Conservation (phyloP, 1,140 invertebrate genomes). For the Olivierus martensii region DNA sequence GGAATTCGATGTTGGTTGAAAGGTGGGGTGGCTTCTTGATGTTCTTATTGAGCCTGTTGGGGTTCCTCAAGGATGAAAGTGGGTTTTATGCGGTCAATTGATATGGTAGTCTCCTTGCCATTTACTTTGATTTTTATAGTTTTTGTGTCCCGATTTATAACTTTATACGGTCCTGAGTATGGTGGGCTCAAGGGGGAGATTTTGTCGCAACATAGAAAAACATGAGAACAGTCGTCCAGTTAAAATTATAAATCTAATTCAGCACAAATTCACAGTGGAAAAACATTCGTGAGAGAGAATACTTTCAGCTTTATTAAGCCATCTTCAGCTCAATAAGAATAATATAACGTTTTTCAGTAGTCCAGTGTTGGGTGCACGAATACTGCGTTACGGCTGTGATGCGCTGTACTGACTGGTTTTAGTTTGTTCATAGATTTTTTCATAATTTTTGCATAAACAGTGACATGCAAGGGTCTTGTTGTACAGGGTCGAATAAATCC, state of each 20-base stretch:
- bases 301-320: no score
- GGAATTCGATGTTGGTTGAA: no score
- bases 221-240: neutral
- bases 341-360: no score
- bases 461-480: neutral
- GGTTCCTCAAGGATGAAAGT: neutral
- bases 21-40: no score
- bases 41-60: no score
- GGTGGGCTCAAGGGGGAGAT: neutral
- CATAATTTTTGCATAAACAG: neutral
- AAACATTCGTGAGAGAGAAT: no score
- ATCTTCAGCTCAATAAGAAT: no score
- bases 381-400: neutral
- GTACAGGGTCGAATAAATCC: slow-evolving; percentile 5
- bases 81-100: neutral
- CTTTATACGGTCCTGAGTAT: neutral
- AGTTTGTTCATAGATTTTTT: neutral
- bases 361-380: neutral
- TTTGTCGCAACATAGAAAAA: neutral
- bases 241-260: no score
- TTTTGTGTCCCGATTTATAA: neutral
- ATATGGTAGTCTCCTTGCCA: neutral
- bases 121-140: neutral
- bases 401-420: neutral
- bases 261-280: no score